These are phyloP conservation scores for Oxyteleia sp. DNA, from an alignment of 2,888 invertebrate genomes.

Conservation along the genomic window DNA sequence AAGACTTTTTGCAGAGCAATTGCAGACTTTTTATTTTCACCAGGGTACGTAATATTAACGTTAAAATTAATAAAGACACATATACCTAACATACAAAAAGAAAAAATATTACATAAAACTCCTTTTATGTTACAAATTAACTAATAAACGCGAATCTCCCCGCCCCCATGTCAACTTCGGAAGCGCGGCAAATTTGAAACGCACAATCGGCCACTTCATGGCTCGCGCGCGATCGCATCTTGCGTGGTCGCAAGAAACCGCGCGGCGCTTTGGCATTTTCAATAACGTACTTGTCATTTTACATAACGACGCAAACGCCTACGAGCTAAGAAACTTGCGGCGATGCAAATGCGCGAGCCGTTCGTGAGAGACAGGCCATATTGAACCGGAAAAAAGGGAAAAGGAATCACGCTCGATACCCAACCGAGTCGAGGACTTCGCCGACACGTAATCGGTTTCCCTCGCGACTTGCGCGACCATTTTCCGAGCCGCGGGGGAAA, in stretches of 20 bases:
- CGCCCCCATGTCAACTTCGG: background rate
- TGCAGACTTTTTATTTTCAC: too few relatives aligned
- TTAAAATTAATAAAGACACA: too few relatives aligned
- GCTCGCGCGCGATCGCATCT: conserved; percentile 32
- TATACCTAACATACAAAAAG: too few relatives aligned
- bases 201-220: conserved; percentile 26
- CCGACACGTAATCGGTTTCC: conserved; percentile 63
- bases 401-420: conserved; percentile 83
- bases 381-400: conserved; percentile 71
- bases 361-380: conserved; percentile 50
- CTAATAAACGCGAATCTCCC: background rate
- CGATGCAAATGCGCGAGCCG: conserved; percentile 52
- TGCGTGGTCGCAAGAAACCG: conserved; percentile 19
- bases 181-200: conserved; percentile 28
- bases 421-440: conserved; percentile 85
- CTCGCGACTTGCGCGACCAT: too few relatives aligned
- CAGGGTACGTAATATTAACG: too few relatives aligned
- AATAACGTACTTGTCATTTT: conserved; percentile 58
- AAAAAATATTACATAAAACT: background rate
- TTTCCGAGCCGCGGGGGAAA: too few relatives aligned
- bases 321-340: conserved; percentile 47
- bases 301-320: conserved; percentile 61
- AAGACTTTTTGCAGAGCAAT: too few relatives aligned
- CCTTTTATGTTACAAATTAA: background rate
- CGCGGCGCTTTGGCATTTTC: conserved; percentile 41